Conservation (phyloP, 2,797 vertebrate genomes). For the Emys orbicularis region DNA sequence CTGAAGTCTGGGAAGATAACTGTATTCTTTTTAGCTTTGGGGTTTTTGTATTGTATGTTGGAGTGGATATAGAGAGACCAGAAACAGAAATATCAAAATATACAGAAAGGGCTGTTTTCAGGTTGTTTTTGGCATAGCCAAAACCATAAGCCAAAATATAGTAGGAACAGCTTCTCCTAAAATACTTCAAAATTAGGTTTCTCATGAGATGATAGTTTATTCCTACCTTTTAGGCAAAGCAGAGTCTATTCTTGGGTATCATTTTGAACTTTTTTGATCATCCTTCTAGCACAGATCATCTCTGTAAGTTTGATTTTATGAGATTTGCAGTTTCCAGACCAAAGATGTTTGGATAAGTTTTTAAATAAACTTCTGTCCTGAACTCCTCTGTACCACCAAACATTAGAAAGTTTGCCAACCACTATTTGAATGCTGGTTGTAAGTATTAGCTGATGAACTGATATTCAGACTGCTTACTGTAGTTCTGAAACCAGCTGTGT, state of each 20-base stretch:
- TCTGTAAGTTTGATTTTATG: conserved; percentile 30
- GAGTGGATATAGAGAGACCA: conserved; percentile 3
- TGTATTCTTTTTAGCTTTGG: conserved; percentile 29
- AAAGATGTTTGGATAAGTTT: conserved; percentile 20
- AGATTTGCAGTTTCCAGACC: conserved; percentile 31
- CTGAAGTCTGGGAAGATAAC: background rate
- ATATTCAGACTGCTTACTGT: background rate
- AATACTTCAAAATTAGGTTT: conserved; percentile 6
- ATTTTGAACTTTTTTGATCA: conserved; percentile 40
- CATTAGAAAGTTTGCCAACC: background rate
- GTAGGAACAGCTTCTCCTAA: conserved; percentile 37
- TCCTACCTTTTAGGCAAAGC: background rate
- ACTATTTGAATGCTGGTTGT: background rate
- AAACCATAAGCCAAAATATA: conserved; percentile 1
- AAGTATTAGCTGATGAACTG: conserved; percentile 43
- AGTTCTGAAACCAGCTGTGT: background rate
- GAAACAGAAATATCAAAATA: conserved; percentile 31
- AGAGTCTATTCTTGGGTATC: conserved; percentile 9
- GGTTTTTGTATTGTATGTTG: conserved; percentile 23
- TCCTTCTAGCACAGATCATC: conserved; percentile 38
- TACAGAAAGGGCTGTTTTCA: background rate
- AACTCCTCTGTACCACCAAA: background rate
- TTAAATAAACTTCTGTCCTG: conserved; percentile 32
- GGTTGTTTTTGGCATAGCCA: conserved; percentile 31
- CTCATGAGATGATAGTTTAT: background rate